These are phyloP conservation scores for Intellagama lesueurii DNA, from an alignment of 2,797 vertebrate species.

Conservation along the genomic window DNA sequence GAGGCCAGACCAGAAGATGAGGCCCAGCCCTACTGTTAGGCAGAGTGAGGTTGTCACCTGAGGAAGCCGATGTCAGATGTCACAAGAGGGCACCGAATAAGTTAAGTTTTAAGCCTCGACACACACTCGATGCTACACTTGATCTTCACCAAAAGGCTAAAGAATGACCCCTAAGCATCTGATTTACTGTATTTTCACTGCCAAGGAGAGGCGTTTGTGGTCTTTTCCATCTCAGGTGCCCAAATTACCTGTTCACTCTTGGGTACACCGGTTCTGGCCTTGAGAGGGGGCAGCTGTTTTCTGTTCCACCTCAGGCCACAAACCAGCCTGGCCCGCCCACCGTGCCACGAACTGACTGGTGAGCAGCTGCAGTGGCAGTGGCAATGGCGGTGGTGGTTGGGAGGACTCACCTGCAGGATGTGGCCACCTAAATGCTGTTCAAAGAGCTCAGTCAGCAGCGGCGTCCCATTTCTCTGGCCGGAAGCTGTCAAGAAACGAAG, in stretches of 20 bases:
- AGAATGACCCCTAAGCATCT: no score
- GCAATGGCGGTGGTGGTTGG: not conserved
- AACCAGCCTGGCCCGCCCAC: not conserved
- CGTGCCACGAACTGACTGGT: not conserved
- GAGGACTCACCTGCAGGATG: slow-evolving; percentile 87
- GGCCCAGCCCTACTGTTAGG: no score
- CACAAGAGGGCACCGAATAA: no score
- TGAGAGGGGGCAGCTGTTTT: not conserved
- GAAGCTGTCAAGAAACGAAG: slow-evolving; percentile 38
- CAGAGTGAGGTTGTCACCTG: no score
- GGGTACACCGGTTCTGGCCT: not conserved
- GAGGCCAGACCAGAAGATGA: no score
- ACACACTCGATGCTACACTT: no score
- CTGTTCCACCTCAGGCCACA: not conserved
- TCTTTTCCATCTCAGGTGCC: not conserved
- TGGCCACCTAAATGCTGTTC: slow-evolving; percentile 91
- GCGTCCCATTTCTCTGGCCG: slow-evolving; percentile 78
- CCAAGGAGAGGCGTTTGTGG: not conserved
- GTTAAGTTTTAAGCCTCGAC: no score
- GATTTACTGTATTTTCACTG: not conserved
- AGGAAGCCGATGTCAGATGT: no score
- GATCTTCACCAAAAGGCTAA: no score
- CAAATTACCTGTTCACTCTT: not conserved
- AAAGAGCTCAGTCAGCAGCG: slow-evolving; percentile 87
- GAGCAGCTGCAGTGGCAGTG: accelerated